Base-by-base conservation (phyloP, 92 coral and sea anemone genomes). In the Zoanthus sansibaricus region DNA sequence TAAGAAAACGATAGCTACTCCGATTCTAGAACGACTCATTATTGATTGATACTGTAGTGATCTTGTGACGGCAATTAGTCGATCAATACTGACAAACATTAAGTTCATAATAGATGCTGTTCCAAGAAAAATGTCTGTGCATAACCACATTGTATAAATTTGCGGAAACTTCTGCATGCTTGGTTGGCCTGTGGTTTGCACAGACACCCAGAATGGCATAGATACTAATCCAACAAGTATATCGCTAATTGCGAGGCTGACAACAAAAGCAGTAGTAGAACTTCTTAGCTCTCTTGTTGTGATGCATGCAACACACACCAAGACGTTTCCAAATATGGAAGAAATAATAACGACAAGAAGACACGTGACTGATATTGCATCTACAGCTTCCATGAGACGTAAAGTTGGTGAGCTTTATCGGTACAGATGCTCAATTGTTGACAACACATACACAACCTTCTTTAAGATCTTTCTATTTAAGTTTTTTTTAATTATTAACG, bases 251-350 rank as follows among this genome's bases (percentile, higher is more conserved):
- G 96, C 94, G 0, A 95, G 89, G 48, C 93, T 93, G 49, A 95
- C 93, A 33, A 95, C 90, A 25, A 95, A 95, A 44, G 88, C 92
- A 71, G 92, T 89, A 15, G 98, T 87, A 79, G 86, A 91, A 76
- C 91, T 93, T 33, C 91, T 91, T 9, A 95, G 91, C 13, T 92
- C 94, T 84, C 91, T 91, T 30, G 92, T 91, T 73, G 87, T 74
- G 76, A 87, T 75, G 86, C 95, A 95, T 42, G 96, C 95, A 21
- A 91, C 20, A 75, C 94, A 93, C 10, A 95, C 98, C 72, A 95
- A 59, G 1, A 88, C 70, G 87, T 95, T 95, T 46, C 98, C 98
- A n/a, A 87, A 70, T 16, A 93, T 86, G 55, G 98, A 85, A 20
- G 71, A 49, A 33, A 89, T 56, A 25, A 95, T 91, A 31, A 87